Base-by-base conservation (phyloP, 1,140 invertebrate species). In the Mya arenaria region DNA sequence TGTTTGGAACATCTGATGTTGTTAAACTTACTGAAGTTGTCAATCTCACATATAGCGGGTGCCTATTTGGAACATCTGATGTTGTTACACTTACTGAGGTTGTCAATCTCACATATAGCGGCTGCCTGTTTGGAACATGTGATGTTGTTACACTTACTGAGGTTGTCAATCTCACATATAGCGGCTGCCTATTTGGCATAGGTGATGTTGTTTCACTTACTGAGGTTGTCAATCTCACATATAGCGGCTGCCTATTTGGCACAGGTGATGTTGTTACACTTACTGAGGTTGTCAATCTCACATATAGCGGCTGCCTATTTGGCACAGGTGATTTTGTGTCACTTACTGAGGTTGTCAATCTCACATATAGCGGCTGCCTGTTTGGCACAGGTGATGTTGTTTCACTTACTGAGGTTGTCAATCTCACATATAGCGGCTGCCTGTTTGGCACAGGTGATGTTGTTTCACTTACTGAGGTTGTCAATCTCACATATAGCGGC, bases 41-140 rank as follows among this genome's bases (percentile, higher is more conserved):
- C 56, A 15, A 81, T 30, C 63, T 81, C 78, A 60, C 86, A 85
- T 32, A 83, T 81, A 17, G 68, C 78, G 15, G 85, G 74, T 1
- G 72, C 65, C 8, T 83, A 44, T 17, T 23, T 30, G 13, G 28
- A 34, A 36, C 86, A 85, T 0, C 58, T 25, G n/a, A n/a, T n/a
- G n/a, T n/a, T n/a, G 10, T 4, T n/a, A 2, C 17, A n/a, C 75
- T 56, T 62, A 81, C 78, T 36, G 34, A 32, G 36, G 44, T 72
- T 81, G 17, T 71, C 56, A 15, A 81, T 30, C 63, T 81, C 78
- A 60, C 86, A 85, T 32, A 83, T 81, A 17, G 68, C 78, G 15
- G 85, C 80, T 1, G 72, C 65, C 8, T 83, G 52, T 17, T 23
- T 30, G 13, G 28, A 34, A 36, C 86, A 85, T 0, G n/a, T n/a